Percentiles rank a stretch among this genome's conserved stretches.
Conservation (phyloP, 2,888 invertebrate species). For the Nomada hirtipes region DNA sequence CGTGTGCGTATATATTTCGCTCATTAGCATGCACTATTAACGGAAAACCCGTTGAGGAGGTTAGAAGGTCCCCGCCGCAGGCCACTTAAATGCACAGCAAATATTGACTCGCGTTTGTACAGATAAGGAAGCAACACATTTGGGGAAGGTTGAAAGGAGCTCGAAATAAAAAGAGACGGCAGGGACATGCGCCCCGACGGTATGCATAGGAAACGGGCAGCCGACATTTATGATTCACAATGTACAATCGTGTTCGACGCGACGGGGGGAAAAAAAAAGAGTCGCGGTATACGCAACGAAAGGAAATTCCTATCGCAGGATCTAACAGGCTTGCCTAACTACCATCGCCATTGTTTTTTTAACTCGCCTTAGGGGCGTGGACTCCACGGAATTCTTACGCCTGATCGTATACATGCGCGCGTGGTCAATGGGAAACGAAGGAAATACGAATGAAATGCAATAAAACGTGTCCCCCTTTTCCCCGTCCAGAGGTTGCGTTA, state of each 20-base stretch:
- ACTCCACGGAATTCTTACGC: neutral
- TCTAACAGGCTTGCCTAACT: constrained; percentile 23
- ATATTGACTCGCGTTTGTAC: constrained; percentile 36
- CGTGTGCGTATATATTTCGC: too few species aligned
- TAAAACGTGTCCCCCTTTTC: neutral
- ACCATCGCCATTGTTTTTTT: constrained; percentile 9
- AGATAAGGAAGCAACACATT: constrained; percentile 30
- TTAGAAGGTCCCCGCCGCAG: neutral
- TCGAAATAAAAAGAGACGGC: neutral
- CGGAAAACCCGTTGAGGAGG: constrained; percentile 6
- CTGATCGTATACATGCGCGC: too few species aligned
- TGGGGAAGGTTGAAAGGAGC: constrained; percentile 33
- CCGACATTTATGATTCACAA: constrained; percentile 33
- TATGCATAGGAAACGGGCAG: neutral
- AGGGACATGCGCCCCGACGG: constrained; percentile 16
- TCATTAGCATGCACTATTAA: constrained; percentile 25
- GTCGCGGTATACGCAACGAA: neutral
- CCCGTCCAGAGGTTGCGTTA: neutral
- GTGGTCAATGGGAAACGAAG: too few species aligned
- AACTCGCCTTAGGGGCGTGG: neutral
- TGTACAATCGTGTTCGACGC: constrained; percentile 21
- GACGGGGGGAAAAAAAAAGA: constrained; percentile 2
- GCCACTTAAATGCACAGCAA: constrained; percentile 29
- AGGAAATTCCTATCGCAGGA: constrained; percentile 25
- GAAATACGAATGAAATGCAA: too few species aligned